Base-by-base conservation (phyloP, 30 jellyfish, hydroid and myxozoan species). In the Aurelia sp. region DNA sequence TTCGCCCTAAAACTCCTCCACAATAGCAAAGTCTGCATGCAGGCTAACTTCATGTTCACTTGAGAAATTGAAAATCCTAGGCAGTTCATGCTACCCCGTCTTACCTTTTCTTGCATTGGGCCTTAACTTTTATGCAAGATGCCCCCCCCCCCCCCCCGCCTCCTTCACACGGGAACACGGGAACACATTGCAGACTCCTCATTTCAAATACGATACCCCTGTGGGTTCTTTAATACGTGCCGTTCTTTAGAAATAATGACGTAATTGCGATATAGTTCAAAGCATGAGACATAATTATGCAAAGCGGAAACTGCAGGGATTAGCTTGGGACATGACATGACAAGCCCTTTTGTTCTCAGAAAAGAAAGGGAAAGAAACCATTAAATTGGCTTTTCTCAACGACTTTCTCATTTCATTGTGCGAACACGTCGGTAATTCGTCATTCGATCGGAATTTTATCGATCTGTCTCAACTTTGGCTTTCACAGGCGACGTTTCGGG, bases 291-390 rank as follows among this genome's bases (percentile, higher is more conserved):
- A 24, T 78, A 63, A 78, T 78, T 63, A 78, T 78, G 89, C 80
- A 41, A 63, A 47, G 55, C 89, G 89, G 89, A 78, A 78, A 44
- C 71, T 8, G 48, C 11, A 17, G 11, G 21, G 22, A 48, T 38
- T 73, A 67, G 11, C 85, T 55, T n/a, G 52, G 63, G 70, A 65
- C 76, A 22, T 21, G 63, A 17, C 19, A 33, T 24, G 38, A 76
- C 24, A 27, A 5, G 48, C 31, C 15, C 20, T 41, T 33, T 21
- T 33, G 44, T 33, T 60, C 22, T 35, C 35, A 33, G 61, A 20
- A 76, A 52, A 76, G 59, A 58, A 76, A 8, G 24, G 87, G 47
- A 55, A 16, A 69, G 63, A 69, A 69, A 69, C 80, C 80, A 69
- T 69, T 69, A 69, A 69, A 69, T 31, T 17, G 80, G 57, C 52